These are phyloP conservation scores for Novumbra hubbsi DNA, from an alignment of 2,797 vertebrate genomes.

Conservation along the genomic window DNA sequence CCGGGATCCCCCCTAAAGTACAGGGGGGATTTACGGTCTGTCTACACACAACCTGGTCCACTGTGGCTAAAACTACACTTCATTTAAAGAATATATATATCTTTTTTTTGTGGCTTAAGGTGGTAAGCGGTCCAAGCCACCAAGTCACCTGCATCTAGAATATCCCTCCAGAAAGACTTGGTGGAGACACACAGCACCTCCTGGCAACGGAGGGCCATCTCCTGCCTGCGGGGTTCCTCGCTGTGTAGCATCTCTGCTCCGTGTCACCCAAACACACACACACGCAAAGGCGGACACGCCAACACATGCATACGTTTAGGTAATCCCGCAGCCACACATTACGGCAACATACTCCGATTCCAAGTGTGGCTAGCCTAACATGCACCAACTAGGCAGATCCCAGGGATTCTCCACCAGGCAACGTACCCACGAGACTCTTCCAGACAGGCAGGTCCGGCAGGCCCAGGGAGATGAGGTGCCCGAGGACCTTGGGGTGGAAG, in stretches of 20 bases:
- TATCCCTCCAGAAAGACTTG: slow-evolving; percentile 62
- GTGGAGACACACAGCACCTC: slow-evolving; percentile 74
- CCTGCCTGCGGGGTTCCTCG: slow-evolving; percentile 50
- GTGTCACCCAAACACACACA: background rate
- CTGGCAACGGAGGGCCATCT: slow-evolving; percentile 72
- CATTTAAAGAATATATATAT: no score
- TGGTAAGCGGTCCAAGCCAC: no score
- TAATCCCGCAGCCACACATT: background rate
- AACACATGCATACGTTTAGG: background rate
- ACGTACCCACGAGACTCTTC: slow-evolving; percentile 73
- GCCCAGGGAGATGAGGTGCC: slow-evolving; percentile 62
- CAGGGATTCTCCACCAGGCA: background rate
- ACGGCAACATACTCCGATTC: background rate
- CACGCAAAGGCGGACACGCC: background rate
- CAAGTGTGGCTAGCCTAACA: background rate
- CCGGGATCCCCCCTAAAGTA: slow-evolving; percentile 65
- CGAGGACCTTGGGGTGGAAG: slow-evolving; percentile 72
- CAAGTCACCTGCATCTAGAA: slow-evolving; percentile 71
- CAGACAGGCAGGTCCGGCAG: slow-evolving; percentile 72
- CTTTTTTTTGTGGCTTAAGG: no score
- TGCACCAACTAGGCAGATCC: background rate
- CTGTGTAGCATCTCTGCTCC: slow-evolving; percentile 69
- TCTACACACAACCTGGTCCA: background rate
- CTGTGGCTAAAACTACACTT: no score
- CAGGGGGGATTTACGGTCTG: background rate